These are phyloP conservation scores for Cyaniris semiargus DNA, from an alignment of 2,888 invertebrate species.

Conservation along the genomic window DNA sequence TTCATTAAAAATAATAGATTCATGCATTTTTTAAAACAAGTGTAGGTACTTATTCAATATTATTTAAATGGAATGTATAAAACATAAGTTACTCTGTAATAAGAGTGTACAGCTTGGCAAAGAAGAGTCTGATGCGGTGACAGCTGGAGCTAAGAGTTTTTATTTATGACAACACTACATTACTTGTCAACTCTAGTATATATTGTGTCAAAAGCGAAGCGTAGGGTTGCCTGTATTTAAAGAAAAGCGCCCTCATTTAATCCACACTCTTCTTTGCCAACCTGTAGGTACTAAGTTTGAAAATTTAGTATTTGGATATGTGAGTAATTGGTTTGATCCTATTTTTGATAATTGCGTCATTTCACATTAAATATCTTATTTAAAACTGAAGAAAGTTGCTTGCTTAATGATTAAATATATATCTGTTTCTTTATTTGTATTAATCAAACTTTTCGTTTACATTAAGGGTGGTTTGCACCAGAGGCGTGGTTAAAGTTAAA, in stretches of 20 bases:
- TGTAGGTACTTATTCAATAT: neutral
- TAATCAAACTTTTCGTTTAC: too few species aligned
- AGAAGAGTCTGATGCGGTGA: too few species aligned
- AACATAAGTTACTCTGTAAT: neutral
- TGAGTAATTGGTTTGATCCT: neutral
- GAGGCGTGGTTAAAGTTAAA: too few species aligned
- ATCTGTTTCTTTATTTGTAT: neutral
- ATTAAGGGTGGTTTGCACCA: too few species aligned
- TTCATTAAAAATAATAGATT: neutral
- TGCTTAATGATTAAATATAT: neutral
- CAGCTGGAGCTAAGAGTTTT: too few species aligned
- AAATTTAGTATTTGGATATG: slow-evolving; percentile 18
- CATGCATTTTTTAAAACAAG: neutral
- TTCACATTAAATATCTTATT: neutral
- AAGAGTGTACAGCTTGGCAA: neutral
- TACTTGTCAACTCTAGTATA: too few species aligned
- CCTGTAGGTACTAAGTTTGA: neutral
- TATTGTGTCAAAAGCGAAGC: too few species aligned
- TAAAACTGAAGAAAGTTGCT: neutral
- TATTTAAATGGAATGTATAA: neutral
- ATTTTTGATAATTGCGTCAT: neutral
- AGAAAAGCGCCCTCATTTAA: too few species aligned
- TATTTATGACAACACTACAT: too few species aligned
- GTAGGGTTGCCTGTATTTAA: too few species aligned
- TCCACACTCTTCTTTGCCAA: too few species aligned